phyloP scores from a whole-genome alignment of 1,140 invertebrate genomes.

The Halesus radiatus region DNA sequence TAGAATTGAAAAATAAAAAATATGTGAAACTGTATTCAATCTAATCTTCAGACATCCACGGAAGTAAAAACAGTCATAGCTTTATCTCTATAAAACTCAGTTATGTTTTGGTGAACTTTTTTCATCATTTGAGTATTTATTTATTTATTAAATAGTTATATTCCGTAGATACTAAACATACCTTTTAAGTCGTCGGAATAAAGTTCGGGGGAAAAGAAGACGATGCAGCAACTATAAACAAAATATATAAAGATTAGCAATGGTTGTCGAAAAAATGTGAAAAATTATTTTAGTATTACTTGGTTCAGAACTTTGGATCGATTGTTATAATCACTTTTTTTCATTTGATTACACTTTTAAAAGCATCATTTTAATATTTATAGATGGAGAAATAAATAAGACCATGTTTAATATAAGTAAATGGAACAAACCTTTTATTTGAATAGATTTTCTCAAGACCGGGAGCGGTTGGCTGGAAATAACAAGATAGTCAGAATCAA shows the following conservation, averaged over 20 bases:
- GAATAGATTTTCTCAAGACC: no score
- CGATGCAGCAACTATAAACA: not conserved
- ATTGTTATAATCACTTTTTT: slow-evolving; percentile 12
- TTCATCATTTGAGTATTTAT: slow-evolving; percentile 16
- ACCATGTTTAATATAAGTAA: not conserved
- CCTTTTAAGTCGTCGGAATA: not conserved
- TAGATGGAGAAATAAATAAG: not conserved
- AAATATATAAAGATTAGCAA: not conserved
- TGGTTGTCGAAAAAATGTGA: not conserved
- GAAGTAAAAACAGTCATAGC: slow-evolving; percentile 41
- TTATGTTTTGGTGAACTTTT: slow-evolving; percentile 27
- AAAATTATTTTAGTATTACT: not conserved
- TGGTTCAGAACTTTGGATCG: slow-evolving; percentile 4
- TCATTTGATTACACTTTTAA: slow-evolving; percentile 50
- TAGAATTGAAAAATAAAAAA: not conserved
- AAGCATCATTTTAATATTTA: slow-evolving; percentile 36
- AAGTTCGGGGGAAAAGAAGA: not conserved
- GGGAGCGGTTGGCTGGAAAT: no score
- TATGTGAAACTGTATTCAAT: not conserved
- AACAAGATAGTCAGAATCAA: no score
- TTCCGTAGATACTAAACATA: not conserved
- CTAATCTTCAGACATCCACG: slow-evolving; percentile 46
- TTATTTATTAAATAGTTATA: slow-evolving; percentile 2
- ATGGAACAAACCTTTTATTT: slow-evolving; percentile 1
- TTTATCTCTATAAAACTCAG: slow-evolving; percentile 37